These are phyloP conservation scores for Taenaris catops DNA, from an alignment of 2,888 invertebrate genomes.

Conservation along the genomic window DNA sequence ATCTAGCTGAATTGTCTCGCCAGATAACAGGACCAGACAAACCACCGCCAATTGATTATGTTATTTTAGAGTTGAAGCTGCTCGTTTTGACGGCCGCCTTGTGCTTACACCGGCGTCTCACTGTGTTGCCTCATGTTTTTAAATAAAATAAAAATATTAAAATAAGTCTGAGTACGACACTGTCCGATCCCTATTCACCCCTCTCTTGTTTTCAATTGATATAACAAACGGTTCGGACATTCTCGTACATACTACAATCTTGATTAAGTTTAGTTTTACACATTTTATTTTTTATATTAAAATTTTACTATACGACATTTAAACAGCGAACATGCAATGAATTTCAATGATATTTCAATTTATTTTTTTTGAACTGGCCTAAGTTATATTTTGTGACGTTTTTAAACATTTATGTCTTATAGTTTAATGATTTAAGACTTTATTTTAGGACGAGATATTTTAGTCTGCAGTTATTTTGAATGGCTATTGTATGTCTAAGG, in stretches of 20 bases:
- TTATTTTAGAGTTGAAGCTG: constrained; percentile 69
- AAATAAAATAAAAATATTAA: constrained; percentile 34
- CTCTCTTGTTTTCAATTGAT: constrained; percentile 16
- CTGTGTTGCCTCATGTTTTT: constrained; percentile 64
- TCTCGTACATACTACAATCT: constrained; percentile 39
- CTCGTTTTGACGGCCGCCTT: constrained; percentile 31
- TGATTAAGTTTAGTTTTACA: constrained; percentile 54
- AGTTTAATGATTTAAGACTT: constrained; percentile 75
- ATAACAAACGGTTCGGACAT: constrained; percentile 37
- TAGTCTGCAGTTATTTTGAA: constrained; percentile 79
- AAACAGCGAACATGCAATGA: constrained; percentile 68
- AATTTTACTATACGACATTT: constrained; percentile 33
- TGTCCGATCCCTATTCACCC: constrained; percentile 37
- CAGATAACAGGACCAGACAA: constrained; percentile 66
- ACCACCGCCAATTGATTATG: constrained; percentile 78
- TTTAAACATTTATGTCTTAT: constrained; percentile 60
- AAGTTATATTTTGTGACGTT: constrained; percentile 62
- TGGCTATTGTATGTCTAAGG: constrained; percentile 78
- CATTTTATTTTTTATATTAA: constrained; percentile 40
- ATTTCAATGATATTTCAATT: constrained; percentile 44
- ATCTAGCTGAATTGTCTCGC: constrained; percentile 82
- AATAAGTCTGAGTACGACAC: constrained; percentile 53
- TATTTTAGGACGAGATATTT: constrained; percentile 78
- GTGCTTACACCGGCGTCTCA: constrained; percentile 34
- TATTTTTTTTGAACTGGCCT: constrained; percentile 64